Base-by-base conservation (phyloP, 2,797 vertebrate genomes). In the Scolopax bukidnonensis region DNA sequence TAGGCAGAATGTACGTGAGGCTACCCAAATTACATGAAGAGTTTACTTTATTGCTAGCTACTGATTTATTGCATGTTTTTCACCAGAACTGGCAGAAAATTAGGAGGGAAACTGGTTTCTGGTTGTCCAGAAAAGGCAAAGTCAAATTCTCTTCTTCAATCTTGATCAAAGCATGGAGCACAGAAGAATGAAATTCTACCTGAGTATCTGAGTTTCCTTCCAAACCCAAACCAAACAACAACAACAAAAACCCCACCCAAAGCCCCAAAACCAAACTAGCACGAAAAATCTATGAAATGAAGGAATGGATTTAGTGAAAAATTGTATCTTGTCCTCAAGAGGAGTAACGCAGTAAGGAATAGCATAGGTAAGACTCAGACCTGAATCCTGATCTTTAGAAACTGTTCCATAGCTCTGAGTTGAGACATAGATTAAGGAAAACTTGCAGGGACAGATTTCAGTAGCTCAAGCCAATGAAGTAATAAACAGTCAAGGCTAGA, bases 1-100 rank as follows among this genome's bases (percentile, higher is more conserved):
- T 45, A 82, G 36, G 73, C 60, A 84, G 87, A 95, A 84, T 28
- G 61, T 11, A 82, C 75, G 54, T 2, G 8, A 94, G 74, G 77
- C 40, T 74, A 59, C 81, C 77, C 59, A 84, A 48, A 91, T 73
- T 67, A 36, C 7, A 32, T 45, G 70, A 76, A 69, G 23, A 81
- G 59, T 90, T 32, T 61, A 30, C 76, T 94, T 93, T 79, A n/a
- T 87, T 3, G 2, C 60, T 57, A 83, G 51, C 28, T 89, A 23
- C 45, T 76, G 80, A 90, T 92, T 90, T 90, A 54, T 84, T 86
- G 63, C 32, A 8, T 53, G 19, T 38, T 78, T 87, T 92, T 92
- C 32, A 84, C 33, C 56, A 76, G 43, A 79, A 69, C 43, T 88
- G 73, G 32, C 15, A 70, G 75, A 74, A 91, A 87, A 77, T 63